A percentile compares a stretch with the other conserved stretches of the same genome.
Evolutionary conservation across 2,797 vertebrate species (phyloP).

Genomic region (Lepilemur ruficaudatus): DNA sequence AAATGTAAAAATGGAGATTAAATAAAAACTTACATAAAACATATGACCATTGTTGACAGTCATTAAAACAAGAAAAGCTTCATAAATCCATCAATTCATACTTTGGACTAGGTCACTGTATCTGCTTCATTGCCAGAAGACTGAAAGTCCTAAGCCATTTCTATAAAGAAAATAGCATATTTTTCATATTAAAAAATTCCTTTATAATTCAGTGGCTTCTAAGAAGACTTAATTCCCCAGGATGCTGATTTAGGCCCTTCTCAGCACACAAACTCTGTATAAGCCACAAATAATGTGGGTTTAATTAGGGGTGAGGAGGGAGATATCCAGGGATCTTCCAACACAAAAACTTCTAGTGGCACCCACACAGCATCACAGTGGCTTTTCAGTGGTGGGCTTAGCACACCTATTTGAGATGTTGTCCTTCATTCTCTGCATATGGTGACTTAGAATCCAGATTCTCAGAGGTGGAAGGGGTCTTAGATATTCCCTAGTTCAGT

Average conservation of each 20-base stretch:
- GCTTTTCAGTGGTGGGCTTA: background rate
- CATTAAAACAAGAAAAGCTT: background rate
- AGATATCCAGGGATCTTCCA: background rate
- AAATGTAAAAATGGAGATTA: constrained; percentile 21
- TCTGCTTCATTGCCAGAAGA: background rate
- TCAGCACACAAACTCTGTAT: background rate
- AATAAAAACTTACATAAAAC: background rate
- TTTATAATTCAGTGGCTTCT: background rate
- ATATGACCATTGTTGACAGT: background rate
- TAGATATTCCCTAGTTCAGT: background rate
- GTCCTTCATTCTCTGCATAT: background rate
- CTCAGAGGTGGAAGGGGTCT: background rate
- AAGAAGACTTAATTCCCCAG: background rate
- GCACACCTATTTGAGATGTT: background rate
- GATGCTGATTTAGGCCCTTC: background rate
- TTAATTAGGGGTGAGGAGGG: background rate
- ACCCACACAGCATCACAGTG: background rate
- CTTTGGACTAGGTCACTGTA: background rate
- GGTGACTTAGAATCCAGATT: background rate
- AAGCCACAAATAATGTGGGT: background rate
- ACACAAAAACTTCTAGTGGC: background rate
- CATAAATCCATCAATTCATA: background rate
- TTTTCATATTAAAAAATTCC: background rate
- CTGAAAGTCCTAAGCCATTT: background rate
- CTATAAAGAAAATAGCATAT: background rate